Conservation (phyloP, 2,888 invertebrate genomes). For the Hoplodrina ambigua region DNA sequence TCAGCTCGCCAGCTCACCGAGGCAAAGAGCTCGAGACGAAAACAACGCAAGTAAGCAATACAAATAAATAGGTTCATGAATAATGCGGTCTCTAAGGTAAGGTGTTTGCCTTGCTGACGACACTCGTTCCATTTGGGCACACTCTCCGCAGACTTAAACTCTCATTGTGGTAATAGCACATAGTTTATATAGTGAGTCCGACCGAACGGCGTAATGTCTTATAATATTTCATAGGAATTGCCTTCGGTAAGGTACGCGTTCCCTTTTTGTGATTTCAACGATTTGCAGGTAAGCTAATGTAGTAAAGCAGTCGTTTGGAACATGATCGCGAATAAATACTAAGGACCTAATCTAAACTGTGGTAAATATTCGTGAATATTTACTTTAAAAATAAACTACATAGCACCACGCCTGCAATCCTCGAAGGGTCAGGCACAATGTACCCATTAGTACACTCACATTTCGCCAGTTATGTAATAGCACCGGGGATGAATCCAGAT, state of each 20-base stretch:
- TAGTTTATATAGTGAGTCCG: constrained; percentile 83
- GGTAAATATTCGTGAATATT: constrained; percentile 28
- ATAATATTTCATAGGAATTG: constrained; percentile 82
- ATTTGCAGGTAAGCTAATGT: constrained; percentile 58
- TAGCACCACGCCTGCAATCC: no score
- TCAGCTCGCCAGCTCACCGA: constrained; percentile 26
- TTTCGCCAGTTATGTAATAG: no score
- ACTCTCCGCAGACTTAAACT: constrained; percentile 87
- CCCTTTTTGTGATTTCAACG: constrained; percentile 67
- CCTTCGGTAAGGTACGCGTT: constrained; percentile 66
- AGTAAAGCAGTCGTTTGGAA: constrained; percentile 41
- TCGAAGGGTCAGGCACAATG: no score
- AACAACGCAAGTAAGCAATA: constrained; percentile 85
- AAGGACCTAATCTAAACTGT: constrained; percentile 3
- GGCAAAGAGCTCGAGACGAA: constrained; percentile 63
- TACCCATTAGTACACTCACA: no score
- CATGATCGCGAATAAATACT: constrained; percentile 29
- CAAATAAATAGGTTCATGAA: constrained; percentile 88
- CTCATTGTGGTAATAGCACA: constrained; percentile 84
- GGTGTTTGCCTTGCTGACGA: constrained; percentile 80
- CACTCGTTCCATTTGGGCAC: constrained; percentile 73
- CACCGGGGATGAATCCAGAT: no score
- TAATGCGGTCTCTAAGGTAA: constrained; percentile 78
- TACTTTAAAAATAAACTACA: not conserved
- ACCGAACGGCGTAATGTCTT: constrained; percentile 76